Conservation (phyloP, 2,113 vertebrate species). For the Falco punctatus region DNA sequence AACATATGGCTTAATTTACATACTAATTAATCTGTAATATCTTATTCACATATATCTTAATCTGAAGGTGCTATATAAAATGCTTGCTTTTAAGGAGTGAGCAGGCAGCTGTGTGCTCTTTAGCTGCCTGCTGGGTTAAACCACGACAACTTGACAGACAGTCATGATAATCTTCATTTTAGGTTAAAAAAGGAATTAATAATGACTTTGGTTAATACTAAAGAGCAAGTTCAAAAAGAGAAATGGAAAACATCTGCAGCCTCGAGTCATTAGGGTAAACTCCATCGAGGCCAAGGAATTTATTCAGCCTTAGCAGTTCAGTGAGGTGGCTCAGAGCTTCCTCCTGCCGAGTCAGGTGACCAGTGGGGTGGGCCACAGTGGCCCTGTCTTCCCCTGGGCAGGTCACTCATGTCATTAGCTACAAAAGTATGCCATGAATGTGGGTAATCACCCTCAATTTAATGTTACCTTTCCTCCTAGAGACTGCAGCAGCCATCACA, state of each 20-base stretch:
- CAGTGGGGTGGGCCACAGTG: fast-evolving
- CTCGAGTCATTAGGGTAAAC: background rate
- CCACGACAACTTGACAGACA: background rate
- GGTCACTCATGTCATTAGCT: background rate
- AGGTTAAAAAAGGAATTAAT: constrained; percentile 34
- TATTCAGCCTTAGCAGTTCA: background rate
- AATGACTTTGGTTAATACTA: background rate
- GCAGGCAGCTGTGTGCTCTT: too few species aligned
- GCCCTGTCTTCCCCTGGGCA: background rate
- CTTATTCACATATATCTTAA: constrained; percentile 52
- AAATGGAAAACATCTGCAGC: constrained; percentile 25
- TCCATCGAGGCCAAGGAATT: background rate
- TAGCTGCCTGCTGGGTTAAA: too few species aligned
- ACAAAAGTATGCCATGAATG: background rate
- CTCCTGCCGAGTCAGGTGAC: background rate
- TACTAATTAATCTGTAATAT: constrained; percentile 29
- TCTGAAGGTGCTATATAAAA: constrained; percentile 8
- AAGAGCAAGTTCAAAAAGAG: constrained; percentile 14
- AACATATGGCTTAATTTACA: constrained; percentile 20
- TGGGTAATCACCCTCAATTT: background rate
- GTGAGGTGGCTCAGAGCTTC: background rate
- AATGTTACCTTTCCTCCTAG: background rate
- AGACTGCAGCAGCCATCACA: background rate
- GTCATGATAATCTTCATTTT: background rate
- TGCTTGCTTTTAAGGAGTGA: background rate